Conservation (phyloP, 2,888 invertebrate species). For the Saturnia pavonia region DNA sequence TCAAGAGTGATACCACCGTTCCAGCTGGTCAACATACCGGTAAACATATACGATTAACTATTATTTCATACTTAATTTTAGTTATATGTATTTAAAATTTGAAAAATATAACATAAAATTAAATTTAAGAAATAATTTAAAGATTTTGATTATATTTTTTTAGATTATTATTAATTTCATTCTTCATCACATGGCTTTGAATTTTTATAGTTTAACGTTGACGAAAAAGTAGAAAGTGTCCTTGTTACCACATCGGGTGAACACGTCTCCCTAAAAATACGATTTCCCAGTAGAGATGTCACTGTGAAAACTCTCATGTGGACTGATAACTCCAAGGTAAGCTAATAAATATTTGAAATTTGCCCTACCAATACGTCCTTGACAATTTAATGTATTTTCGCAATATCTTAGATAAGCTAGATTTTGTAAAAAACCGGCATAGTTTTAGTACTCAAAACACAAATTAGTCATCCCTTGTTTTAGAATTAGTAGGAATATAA, state of each 20-base stretch:
- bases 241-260: conserved; percentile 3
- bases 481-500: no score
- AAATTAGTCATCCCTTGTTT: no score
- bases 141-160: not conserved
- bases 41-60: not conserved
- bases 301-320: not conserved
- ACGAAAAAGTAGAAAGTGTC: conserved; percentile 8
- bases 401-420: no score
- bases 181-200: not conserved
- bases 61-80: not conserved
- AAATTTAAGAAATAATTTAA: no score
- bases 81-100: no score
- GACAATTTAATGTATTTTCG: no score
- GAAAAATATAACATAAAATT: no score
- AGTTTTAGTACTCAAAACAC: no score
- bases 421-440: no score
- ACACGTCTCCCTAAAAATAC: not conserved
- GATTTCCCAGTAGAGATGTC: not conserved
- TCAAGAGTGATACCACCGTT: conserved; percentile 2
- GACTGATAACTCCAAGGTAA: conserved; percentile 12
- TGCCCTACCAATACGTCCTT: no score
- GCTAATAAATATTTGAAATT: not conserved
- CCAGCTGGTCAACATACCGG: not conserved
- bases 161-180: not conserved
- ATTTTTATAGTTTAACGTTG: conserved; percentile 7